Conservation (phyloP, 2,888 invertebrate genomes). For the Megalurothrips usitatus region DNA sequence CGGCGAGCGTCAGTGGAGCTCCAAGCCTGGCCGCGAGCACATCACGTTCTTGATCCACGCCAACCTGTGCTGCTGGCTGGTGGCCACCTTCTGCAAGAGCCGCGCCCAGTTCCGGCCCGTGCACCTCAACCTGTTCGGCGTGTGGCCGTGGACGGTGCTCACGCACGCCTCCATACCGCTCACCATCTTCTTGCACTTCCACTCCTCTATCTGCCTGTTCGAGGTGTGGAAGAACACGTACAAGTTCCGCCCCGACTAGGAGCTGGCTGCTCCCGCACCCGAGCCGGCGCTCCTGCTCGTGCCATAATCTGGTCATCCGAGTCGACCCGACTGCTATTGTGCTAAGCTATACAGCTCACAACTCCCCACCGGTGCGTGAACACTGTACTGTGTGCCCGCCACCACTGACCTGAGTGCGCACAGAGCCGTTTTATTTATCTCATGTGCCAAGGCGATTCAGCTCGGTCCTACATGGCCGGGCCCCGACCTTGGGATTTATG, state of each 20-base stretch:
- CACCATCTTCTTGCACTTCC: conserved; percentile 17
- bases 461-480: too few relatives aligned
- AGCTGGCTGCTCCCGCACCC: too few relatives aligned
- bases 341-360: too few relatives aligned
- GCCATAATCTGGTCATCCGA: too few relatives aligned
- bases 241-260: conserved; percentile 17
- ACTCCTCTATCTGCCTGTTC: conserved; percentile 18
- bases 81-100: conserved; percentile 21
- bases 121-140: conserved; percentile 8
- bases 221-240: conserved; percentile 7
- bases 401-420: too few relatives aligned
- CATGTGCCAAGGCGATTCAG: too few relatives aligned
- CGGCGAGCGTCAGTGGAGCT: conserved; percentile 9
- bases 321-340: too few relatives aligned
- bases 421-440: too few relatives aligned
- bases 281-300: too few relatives aligned
- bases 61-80: conserved; percentile 11
- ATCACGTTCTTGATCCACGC: conserved; percentile 10
- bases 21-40: conserved; percentile 15
- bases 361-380: too few relatives aligned
- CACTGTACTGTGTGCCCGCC: too few relatives aligned
- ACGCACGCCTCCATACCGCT: conserved; percentile 5
- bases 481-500: too few relatives aligned
- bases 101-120: conserved; percentile 17
- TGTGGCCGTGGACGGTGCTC: conserved; percentile 7